Evolutionary conservation across 2,797 vertebrate genomes (phyloP), one percentile per base, ranked within the genome.

Genomic region (Tenualosa ilisha): DNA sequence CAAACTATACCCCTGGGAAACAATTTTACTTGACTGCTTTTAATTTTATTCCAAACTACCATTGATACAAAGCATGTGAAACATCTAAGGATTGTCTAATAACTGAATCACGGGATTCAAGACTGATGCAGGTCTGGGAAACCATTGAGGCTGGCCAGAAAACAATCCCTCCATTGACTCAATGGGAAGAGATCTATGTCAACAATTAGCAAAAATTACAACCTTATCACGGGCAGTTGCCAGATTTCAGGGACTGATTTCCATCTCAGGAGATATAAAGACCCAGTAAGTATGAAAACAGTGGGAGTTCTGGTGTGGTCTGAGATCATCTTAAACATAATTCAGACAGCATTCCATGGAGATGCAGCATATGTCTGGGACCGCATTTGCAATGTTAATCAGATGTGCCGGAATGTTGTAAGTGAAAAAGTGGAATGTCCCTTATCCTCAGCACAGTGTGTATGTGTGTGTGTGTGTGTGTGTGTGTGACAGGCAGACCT

Each of bases 201-300:
- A 79, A 79, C 17, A 46, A 79, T 79, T 79, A 79, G 72, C 72
- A 43, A 79, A 46, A 79, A 20, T 79, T 22, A 46, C 37, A 43
- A 20, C 17, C 72, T 79, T 6, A 12, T 7, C 20, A 37, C 20
- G 40, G 40, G 43, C 6, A 46, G 40, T 43, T 46, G 20, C 46
- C 17, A 43, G 17, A 22, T 20, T 40, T 37, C 72, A 20, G 37
- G 15, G 68, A 75, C 13, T 26, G 1, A 20, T 1, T 72, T 31
- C 37, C 37, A 31, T 72, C 26, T 79, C 40, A 9, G 37, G 22
- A 46, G 17, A 79, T 20, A 37, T n/a, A 2, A 46, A 46, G 6
- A 46, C 6, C 17, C 6, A 13, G 11, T 15, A 40, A 13, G 4
- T 5, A 37, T 31, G 26, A 8, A 37, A 40, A 43, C 40, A 17